A percentile compares a stretch with the other conserved stretches of the same genome.
These are phyloP conservation scores for Chaenogobius annularis DNA, from an alignment of 2,113 vertebrate genomes.

Conservation along the genomic window DNA sequence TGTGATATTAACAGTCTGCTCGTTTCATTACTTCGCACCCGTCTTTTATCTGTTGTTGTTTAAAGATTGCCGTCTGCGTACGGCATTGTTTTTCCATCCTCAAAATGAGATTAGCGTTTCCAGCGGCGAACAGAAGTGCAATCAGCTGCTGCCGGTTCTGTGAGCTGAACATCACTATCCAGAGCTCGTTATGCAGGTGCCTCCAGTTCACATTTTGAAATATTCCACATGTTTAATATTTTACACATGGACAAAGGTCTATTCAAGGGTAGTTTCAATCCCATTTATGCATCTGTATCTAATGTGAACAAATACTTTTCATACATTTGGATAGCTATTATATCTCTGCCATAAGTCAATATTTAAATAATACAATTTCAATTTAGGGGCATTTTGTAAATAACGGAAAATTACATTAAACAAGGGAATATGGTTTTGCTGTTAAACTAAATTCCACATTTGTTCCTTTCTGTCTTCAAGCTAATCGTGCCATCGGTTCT, in stretches of 20 bases:
- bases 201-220: background rate
- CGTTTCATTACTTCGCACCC: background rate
- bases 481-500: background rate
- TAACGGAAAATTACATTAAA: background rate
- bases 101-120: conserved; percentile 8
- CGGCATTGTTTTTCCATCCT: conserved; percentile 1
- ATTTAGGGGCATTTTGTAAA: background rate
- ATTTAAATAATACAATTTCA: background rate
- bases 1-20: too few relatives aligned
- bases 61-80: conserved; percentile 2
- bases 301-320: background rate
- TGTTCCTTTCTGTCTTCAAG: background rate
- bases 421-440: background rate
- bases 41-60: background rate
- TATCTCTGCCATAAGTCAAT: background rate
- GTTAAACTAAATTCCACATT: background rate
- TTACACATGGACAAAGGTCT: background rate
- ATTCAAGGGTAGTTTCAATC: background rate
- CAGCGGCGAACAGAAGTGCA: conserved; percentile 8
- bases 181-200: conserved; percentile 1
- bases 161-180: conserved; percentile 3
- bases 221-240: background rate
- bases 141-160: conserved; percentile 10
- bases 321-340: background rate
- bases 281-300: background rate